Evolutionary conservation across 2,888 invertebrate species (phyloP).

Genomic region (Anodontia alba): DNA sequence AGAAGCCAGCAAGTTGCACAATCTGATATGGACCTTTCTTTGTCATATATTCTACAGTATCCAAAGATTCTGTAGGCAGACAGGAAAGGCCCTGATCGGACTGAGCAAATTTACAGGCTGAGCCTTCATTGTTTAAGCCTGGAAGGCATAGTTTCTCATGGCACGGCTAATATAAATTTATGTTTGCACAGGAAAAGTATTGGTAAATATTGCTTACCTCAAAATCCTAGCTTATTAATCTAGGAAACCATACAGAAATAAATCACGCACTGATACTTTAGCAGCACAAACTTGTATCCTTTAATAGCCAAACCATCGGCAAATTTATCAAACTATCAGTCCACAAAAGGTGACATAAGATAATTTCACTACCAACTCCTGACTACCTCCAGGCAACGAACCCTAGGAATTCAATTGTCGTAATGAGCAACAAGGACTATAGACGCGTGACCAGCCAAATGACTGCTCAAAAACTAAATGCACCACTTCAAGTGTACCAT

Average conservation of each 20-base stretch:
- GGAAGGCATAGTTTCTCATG: too few species aligned
- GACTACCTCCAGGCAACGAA: constrained; percentile 1
- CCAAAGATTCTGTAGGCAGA: too few species aligned
- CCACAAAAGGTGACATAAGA: not conserved
- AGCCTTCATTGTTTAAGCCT: too few species aligned
- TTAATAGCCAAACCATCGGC: not conserved
- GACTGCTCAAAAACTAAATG: constrained; percentile 8
- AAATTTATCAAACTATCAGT: not conserved
- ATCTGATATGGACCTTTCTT: too few species aligned
- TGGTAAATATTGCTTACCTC: not conserved
- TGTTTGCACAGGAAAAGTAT: too few species aligned
- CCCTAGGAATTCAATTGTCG: constrained; percentile 4
- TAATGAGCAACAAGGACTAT: constrained; percentile 6
- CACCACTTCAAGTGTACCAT: too few species aligned
- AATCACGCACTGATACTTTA: not conserved
- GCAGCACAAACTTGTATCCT: not conserved
- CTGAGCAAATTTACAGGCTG: too few species aligned
- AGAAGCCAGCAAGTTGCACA: too few species aligned
- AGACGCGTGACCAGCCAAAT: constrained; percentile 14
- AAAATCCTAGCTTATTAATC: not conserved
- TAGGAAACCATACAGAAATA: not conserved
- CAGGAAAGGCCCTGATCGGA: too few species aligned
- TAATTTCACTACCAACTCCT: not conserved
- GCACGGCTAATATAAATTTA: too few species aligned
- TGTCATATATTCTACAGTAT: too few species aligned